Evolutionary conservation across 2,113 vertebrate genomes (phyloP).

Genomic region (Eudyptes chrysolophus): DNA sequence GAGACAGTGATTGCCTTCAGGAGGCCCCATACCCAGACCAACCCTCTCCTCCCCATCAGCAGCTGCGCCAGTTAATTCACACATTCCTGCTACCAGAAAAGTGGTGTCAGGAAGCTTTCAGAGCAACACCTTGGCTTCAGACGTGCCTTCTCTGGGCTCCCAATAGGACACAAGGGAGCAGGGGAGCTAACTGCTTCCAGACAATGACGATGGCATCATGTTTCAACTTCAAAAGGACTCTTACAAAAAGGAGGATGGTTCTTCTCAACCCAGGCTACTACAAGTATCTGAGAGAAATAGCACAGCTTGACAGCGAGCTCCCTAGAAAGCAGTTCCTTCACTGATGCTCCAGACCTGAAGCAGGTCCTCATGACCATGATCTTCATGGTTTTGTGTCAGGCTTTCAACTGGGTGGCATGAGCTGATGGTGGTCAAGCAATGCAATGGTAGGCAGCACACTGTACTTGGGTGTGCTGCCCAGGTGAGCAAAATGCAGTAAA

Average conservation of each 20-base stretch:
- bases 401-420: background rate
- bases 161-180: accelerated
- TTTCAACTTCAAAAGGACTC: background rate
- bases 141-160: background rate
- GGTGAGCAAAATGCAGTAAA: background rate
- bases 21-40: background rate
- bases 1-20: too few species aligned
- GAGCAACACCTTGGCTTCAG: background rate
- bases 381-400: background rate
- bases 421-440: background rate
- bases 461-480: background rate
- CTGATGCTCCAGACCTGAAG: background rate
- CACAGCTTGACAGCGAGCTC: background rate
- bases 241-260: background rate
- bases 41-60: background rate
- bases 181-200: background rate
- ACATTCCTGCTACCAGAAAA: background rate
- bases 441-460: accelerated
- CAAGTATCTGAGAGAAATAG: background rate
- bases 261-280: background rate
- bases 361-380: too few species aligned
- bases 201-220: background rate
- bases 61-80: accelerated
- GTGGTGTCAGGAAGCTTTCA: background rate
- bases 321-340: background rate